Conservation (phyloP, 2,888 invertebrate genomes). For the Orthosia gothica region DNA sequence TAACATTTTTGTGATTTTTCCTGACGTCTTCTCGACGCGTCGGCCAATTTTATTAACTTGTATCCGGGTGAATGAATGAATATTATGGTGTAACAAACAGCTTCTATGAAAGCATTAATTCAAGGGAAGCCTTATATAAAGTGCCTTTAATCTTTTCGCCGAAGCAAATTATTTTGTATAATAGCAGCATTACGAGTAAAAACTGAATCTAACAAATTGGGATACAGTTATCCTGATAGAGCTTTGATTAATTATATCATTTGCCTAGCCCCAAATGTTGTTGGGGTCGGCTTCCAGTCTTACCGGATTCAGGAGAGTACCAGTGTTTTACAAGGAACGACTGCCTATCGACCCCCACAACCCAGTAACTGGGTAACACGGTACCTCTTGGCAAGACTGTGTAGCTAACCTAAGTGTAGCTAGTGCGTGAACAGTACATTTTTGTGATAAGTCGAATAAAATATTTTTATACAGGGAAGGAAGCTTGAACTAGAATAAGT, state of each 20-base stretch:
- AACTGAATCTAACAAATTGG: conserved; percentile 2
- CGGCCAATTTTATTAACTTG: conserved; percentile 27
- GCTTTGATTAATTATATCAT: conserved; percentile 1
- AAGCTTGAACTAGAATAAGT: conserved; percentile 49
- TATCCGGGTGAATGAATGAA: conserved; percentile 24
- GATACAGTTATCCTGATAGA: background rate
- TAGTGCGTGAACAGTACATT: conserved; percentile 53
- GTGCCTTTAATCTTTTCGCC: conserved; percentile 31
- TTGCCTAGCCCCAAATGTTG: too few relatives aligned
- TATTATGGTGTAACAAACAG: conserved; percentile 41
- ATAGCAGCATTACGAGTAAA: conserved; percentile 6
- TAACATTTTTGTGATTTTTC: background rate
- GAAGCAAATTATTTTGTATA: conserved; percentile 20
- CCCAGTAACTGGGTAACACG: too few relatives aligned
- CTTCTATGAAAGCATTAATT: conserved; percentile 37
- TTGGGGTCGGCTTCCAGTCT: too few relatives aligned
- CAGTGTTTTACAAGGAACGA: too few relatives aligned
- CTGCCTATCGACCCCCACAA: too few relatives aligned
- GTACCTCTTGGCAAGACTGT: too few relatives aligned
- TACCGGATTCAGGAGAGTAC: too few relatives aligned
- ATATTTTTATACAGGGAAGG: conserved; percentile 69
- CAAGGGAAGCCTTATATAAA: conserved; percentile 13
- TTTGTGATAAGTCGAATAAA: conserved; percentile 65
- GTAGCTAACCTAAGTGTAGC: conserved; percentile 57
- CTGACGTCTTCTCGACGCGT: background rate